Percentiles rank a stretch among this genome's conserved stretches.
These are phyloP conservation scores for Eledone cirrhosa DNA, from an alignment of 2,888 invertebrate species.

Conservation along the genomic window DNA sequence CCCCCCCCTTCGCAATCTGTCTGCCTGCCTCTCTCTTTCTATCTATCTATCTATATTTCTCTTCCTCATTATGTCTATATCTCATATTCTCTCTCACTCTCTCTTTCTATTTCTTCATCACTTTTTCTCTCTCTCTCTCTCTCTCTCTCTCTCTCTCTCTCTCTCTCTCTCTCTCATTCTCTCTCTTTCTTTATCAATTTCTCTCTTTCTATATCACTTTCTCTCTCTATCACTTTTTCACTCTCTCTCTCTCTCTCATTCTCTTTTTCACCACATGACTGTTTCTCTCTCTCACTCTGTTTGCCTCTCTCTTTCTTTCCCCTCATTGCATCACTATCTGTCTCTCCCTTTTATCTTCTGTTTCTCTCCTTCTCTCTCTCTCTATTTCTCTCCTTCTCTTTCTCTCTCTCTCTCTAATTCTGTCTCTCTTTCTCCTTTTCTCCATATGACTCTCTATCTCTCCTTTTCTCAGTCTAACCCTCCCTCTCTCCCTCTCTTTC, in stretches of 20 bases:
- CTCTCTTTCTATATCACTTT: background rate
- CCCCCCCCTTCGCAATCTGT: background rate
- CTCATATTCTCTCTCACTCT: no score
- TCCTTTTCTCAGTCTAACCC: no score
- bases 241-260: background rate
- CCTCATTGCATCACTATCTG: no score
- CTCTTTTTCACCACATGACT: background rate
- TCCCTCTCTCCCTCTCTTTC: no score
- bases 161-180: background rate
- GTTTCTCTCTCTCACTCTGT: background rate
- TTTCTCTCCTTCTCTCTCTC: background rate
- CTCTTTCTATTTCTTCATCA: background rate
- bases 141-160: background rate
- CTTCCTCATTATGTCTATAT: background rate
- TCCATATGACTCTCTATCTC: no score
- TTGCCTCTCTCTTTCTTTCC: background rate
- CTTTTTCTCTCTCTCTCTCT: background rate
- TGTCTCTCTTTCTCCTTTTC: no score
- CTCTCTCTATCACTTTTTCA: background rate
- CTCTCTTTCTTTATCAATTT: background rate
- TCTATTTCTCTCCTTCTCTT: background rate
- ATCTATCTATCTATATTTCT: background rate
- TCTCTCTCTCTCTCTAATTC: no score
- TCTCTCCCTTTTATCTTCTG: background rate
- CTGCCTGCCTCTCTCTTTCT: background rate